Base-by-base conservation (phyloP, 2,888 invertebrate genomes). In the Pardosa pseudoannulata region DNA sequence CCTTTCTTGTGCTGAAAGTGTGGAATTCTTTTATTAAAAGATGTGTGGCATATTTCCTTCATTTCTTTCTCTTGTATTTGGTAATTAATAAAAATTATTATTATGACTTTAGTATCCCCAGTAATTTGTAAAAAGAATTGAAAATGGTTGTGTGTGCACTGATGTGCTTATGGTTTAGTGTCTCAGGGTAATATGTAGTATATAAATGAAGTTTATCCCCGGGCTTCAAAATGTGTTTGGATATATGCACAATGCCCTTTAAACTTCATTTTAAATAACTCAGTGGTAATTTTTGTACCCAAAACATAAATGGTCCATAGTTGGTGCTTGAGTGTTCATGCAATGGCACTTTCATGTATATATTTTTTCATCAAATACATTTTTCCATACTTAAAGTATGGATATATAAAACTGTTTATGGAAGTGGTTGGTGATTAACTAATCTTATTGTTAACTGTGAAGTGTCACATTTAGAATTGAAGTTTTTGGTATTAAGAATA, bases 281-380 rank as follows among this genome's bases (percentile, higher is more conserved):
- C 13, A 46, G 16, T 1, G 2, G 41, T 46, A 11, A 56, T 6
- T 2, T 56, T 56, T 23, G 5, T 23, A 5, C 5, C 16, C 16
- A 19, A 5, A 56, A 56, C 7, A 56, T 23, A 56, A 56, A 19
- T 23, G 19, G 56, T 56, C 56, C 56, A 23, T 19, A 23, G 23
- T 56, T 56, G 56, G 56, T 56, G 56, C 56, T 56, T 56, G 23
- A 23, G 16, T 56, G 56, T 56, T 23, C 56, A 23, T 56, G 56
- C 56, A 2, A 23, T 56, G 19, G 56, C 23, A 56, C 56, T 23
- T 2, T 23, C 23, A 2, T 56, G 56, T 56, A 56, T 16, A 56
- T 56, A 56, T 56, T 56, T 56, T 23, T 16, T 56, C 56, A 46
- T 23, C 23, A 23, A 23, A 16, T 56, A 5, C 23, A 3, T 56